A percentile compares a stretch with the other conserved stretches of the same genome.
Conservation (phyloP, 2,113 vertebrate species). For the Chloebia gouldiae region DNA sequence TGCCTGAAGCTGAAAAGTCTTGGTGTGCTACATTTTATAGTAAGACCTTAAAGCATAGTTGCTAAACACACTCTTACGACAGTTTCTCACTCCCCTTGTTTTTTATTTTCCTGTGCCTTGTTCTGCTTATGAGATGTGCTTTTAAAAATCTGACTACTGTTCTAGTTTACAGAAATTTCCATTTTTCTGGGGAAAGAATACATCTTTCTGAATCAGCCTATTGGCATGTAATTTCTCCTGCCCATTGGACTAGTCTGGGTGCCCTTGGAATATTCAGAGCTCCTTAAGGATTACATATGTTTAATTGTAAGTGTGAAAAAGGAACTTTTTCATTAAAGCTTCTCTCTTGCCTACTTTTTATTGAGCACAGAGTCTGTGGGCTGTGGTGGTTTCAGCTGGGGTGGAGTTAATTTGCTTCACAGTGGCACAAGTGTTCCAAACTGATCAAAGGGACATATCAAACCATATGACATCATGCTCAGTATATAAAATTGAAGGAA, state of each 20-base stretch:
- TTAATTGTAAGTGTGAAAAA: neutral
- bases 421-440: neutral
- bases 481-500: neutral
- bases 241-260: neutral
- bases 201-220: neutral
- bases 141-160: fast-evolving
- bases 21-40: neutral
- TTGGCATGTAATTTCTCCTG: neutral
- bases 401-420: neutral
- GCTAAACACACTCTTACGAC: neutral
- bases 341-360: neutral
- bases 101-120: neutral
- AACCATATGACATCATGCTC: neutral
- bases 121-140: neutral
- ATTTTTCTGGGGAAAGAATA: neutral
- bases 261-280: neutral
- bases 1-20: neutral
- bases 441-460: neutral
- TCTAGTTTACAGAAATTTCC: neutral
- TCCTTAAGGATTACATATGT: neutral
- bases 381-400: neutral
- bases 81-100: neutral
- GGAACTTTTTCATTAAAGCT: neutral
- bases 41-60: neutral
- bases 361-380: neutral